These are phyloP conservation scores for Drosophila asahinai DNA, from an alignment of 1,140 invertebrate genomes.

Conservation along the genomic window DNA sequence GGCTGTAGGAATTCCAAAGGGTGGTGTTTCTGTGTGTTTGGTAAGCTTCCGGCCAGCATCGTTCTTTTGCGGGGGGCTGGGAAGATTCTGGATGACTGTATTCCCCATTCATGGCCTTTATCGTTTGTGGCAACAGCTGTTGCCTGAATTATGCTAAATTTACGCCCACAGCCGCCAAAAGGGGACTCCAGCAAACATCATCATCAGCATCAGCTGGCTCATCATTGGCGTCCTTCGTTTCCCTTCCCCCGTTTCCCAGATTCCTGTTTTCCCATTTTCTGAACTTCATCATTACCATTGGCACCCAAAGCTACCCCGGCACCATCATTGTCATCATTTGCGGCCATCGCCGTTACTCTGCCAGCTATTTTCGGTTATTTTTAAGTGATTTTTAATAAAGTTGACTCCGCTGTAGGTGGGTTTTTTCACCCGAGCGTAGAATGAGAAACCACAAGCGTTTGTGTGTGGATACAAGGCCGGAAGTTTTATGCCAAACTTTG, in stretches of 20 bases:
- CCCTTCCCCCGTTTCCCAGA: constrained; percentile 1
- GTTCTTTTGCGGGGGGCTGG: constrained; percentile 8
- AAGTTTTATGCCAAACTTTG: constrained; percentile 67
- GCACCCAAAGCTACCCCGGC: constrained; percentile 10
- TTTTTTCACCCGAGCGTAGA: constrained; percentile 1
- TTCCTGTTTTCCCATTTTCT: constrained; percentile 1
- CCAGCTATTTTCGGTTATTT: constrained; percentile 79
- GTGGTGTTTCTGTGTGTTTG: constrained; percentile 25
- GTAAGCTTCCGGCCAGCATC: constrained; percentile 54
- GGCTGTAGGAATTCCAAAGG: constrained; percentile 23
- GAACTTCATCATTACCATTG: constrained; percentile 48
- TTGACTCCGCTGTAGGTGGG: constrained; percentile 52
- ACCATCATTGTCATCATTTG: constrained; percentile 53
- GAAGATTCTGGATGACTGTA: constrained; percentile 42
- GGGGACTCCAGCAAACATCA: constrained; percentile 54
- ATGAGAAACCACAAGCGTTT: constrained; percentile 45
- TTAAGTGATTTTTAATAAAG: constrained; percentile 83
- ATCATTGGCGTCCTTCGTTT: constrained; percentile 10
- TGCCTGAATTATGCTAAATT: constrained; percentile 83
- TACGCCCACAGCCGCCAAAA: constrained; percentile 67
- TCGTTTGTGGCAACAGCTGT: constrained; percentile 83
- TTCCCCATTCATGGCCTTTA: constrained; percentile 80
- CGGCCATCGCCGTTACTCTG: constrained; percentile 38
- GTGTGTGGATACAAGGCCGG: constrained; percentile 17
- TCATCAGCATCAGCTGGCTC: constrained; percentile 27